These are phyloP conservation scores for Nyctibius grandis DNA, from an alignment of 2,797 vertebrate species.

Conservation along the genomic window DNA sequence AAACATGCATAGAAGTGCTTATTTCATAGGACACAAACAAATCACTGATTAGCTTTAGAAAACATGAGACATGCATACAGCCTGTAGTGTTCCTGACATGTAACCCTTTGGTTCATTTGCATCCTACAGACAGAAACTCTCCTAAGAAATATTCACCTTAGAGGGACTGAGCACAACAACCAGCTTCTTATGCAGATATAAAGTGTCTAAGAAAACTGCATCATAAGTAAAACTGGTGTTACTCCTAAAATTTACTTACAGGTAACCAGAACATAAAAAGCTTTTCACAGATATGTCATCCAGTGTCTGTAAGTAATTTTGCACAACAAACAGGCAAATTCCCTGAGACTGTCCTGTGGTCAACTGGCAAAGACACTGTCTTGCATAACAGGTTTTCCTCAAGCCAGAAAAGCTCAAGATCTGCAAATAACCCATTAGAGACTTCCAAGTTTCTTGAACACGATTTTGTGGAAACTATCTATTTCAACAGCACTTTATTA, in stretches of 20 bases:
- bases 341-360: not conserved
- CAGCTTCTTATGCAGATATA: not conserved
- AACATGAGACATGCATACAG: fast-evolving
- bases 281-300: not conserved
- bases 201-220: not conserved
- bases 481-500: not conserved
- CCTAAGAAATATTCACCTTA: not conserved
- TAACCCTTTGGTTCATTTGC: not conserved
- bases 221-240: not conserved
- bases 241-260: not conserved
- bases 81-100: not conserved
- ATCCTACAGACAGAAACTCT: not conserved
- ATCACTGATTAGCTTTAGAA: not conserved
- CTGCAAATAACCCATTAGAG: not conserved
- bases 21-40: not conserved
- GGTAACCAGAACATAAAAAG: not conserved
- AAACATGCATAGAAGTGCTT: not conserved
- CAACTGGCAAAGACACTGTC: not conserved
- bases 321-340: not conserved
- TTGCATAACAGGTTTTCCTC: not conserved
- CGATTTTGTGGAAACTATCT: not conserved
- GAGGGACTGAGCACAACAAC: not conserved
- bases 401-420: not conserved
- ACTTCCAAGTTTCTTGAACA: not conserved
- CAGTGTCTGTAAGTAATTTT: not conserved